These are phyloP conservation scores for Thunnus maccoyii DNA, from an alignment of 2,113 vertebrate species.

Conservation along the genomic window DNA sequence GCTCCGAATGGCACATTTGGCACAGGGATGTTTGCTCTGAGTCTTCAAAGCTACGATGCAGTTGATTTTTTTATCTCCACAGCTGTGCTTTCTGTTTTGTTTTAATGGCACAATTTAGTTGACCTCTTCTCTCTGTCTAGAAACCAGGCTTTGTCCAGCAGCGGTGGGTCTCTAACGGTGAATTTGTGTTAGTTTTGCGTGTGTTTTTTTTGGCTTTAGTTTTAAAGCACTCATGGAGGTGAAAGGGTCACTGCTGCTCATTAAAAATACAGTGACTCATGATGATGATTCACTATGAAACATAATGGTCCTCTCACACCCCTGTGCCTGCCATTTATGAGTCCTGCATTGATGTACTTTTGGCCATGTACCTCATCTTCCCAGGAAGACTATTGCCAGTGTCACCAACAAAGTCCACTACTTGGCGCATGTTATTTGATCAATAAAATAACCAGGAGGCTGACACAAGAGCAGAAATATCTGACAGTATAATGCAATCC, in stretches of 20 bases:
- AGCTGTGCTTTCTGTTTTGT: constrained; percentile 24
- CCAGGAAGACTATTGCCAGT: not conserved
- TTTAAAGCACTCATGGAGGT: constrained; percentile 19
- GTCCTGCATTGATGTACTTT: not conserved
- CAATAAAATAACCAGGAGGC: not conserved
- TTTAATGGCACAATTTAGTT: constrained; percentile 38
- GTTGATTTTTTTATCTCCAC: constrained; percentile 40
- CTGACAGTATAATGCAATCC: not conserved
- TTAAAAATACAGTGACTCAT: constrained; percentile 44
- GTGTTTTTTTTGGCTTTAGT: constrained; percentile 6
- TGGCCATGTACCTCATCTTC: not conserved
- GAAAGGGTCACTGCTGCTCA: constrained; percentile 7
- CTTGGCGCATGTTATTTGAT: not conserved
- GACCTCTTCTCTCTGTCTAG: constrained; percentile 27
- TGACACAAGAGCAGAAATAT: not conserved
- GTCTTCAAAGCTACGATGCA: constrained; percentile 48
- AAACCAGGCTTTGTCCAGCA: constrained; percentile 9
- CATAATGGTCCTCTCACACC: constrained; percentile 29
- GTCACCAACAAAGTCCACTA: not conserved
- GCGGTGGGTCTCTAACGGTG: not conserved
- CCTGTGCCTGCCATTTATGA: constrained; percentile 15
- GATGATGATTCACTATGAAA: constrained; percentile 44
- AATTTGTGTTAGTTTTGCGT: not conserved
- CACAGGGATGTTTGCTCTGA: constrained; percentile 54
- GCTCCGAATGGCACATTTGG: constrained; percentile 71